Evolutionary conservation across 2,797 vertebrate species (phyloP), one percentile per base, ranked within the genome.

Genomic region (Nannoperca obscura): DNA sequence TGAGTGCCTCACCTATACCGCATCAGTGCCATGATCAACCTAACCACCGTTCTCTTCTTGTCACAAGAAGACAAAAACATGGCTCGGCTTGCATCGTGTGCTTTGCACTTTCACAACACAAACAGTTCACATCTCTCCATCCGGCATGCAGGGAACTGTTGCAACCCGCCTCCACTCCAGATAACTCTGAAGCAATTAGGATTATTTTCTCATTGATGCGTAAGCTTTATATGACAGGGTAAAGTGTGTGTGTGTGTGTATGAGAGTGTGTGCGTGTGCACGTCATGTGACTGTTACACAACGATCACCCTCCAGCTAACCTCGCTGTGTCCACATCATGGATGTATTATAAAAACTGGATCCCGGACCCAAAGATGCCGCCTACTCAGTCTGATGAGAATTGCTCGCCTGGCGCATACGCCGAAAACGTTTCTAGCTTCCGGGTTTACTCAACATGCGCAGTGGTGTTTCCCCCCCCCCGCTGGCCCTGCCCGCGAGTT

Each of bases 171-270:
- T 54, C 81, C 82, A 75, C 88, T 80, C 85, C 84, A 82, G 70
- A 82, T 78, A 76, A 74, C 72, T 69, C 61, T 80, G 81, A 82
- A 78, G 84, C 84, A 86, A 89, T 93, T 90, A 88, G 53, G 82
- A 86, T 89, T 89, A 78, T 88, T 91, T 83, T 80, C 66, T 78
- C 80, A 91, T 86, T 81, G 83, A 71, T 74, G 78, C 83, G 82
- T 76, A 90, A 40, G 86, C 82, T 90, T 88, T 86, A 80, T 74
- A 79, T 68, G 69, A 78, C 63, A 77, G 79, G 73, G 24, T 69
- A 75, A 77, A 81, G 5, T 74, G 46, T 82, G 55, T 70, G 55
- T 74, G 58, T 72, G 67, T 55, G 60, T 74, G 68, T 34, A 12
- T 59, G 64, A 34, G 63, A 38, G 67, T 55, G 60, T 74, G 68